A percentile compares a stretch with the other conserved stretches of the same genome.
Evolutionary conservation across 2,797 vertebrate genomes (phyloP).

Genomic region (Malurus leucopterus): DNA sequence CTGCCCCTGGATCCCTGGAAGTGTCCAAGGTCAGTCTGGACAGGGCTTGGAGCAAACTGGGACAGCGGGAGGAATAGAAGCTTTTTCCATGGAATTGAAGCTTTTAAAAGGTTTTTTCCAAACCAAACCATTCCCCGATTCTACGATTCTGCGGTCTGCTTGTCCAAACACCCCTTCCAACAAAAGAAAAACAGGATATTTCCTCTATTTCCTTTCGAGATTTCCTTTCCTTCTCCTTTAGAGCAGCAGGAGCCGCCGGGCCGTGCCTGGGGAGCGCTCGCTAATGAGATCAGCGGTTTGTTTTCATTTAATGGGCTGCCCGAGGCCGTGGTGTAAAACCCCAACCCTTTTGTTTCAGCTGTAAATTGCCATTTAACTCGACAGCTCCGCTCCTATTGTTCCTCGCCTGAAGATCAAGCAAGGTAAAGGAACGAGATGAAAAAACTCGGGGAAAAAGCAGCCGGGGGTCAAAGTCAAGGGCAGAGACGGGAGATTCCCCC

Average conservation of each 20-base stretch:
- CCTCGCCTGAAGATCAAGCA: neutral
- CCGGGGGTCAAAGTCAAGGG: slow-evolving; percentile 31
- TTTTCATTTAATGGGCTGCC: neutral
- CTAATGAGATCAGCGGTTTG: neutral
- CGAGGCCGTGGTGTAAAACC: neutral
- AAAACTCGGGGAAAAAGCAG: neutral
- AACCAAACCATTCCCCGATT: neutral
- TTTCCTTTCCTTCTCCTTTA: accelerated
- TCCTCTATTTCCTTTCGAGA: neutral
- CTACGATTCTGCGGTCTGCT: neutral
- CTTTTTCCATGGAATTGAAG: too few relatives aligned
- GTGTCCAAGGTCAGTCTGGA: neutral
- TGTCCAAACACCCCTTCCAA: neutral
- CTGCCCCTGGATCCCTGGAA: neutral
- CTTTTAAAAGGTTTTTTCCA: neutral
- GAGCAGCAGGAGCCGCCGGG: neutral
- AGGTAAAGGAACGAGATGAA: neutral
- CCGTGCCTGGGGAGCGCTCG: neutral
- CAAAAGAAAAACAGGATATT: neutral
- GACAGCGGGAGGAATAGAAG: neutral
- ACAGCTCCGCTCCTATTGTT: neutral
- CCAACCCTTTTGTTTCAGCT: slow-evolving; percentile 12
- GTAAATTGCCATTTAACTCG: slow-evolving; percentile 25
- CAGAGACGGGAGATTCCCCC: neutral
- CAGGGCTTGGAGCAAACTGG: neutral